Evolutionary conservation across 2,113 vertebrate species (phyloP), one percentile per base, ranked within the genome.

Genomic region (Pycnonotus jocosus): DNA sequence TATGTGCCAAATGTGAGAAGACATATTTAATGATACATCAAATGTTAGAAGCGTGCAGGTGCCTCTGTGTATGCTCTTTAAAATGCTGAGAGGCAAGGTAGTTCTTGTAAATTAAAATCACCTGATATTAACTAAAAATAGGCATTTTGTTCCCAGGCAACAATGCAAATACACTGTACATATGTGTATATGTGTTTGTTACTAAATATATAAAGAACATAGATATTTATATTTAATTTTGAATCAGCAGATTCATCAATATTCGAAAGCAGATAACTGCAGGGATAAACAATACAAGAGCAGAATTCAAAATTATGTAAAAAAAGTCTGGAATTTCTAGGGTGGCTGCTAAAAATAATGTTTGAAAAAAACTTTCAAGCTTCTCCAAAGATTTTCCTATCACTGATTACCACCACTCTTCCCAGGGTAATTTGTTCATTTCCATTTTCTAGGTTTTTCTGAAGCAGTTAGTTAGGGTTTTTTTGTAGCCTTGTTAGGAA

Each of bases 11-110:
- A 97, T 97, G 97, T 91, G 96, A 97, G 97, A 96, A 98, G 97
- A 96, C 97, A 95, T 97, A 97, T 97, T 98, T 98, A 98, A 97
- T 95, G 98, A 97, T 96, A 97, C 96, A 97, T 97, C 98, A 97
- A 96, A 95, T 88, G 96, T 95, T 96, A 85, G 19, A 86, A 64
- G 90, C 96, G 94, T 77, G 96, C 93, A 85, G 95, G 97, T 96
- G 93, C 93, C 70, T 95, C 94, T 61, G 70, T 81, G 61, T 89
- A 96, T 47, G 50, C 76, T 76, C 56, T 88, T 93, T 94, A 88
- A 95, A 95, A 93, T 91, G 86, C 80, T 91, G 88, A 94, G 87
- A 94, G 50, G 42, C 5, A 0, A 90, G 65, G 64, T 57, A 64
- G 87, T 10, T 88, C 95, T 38, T 31, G 24, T 37, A 79, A 86